Evolutionary conservation across 35 echinoderm and acorn worm species (phyloP).

Genomic region (Eucidaris tribuloides): DNA sequence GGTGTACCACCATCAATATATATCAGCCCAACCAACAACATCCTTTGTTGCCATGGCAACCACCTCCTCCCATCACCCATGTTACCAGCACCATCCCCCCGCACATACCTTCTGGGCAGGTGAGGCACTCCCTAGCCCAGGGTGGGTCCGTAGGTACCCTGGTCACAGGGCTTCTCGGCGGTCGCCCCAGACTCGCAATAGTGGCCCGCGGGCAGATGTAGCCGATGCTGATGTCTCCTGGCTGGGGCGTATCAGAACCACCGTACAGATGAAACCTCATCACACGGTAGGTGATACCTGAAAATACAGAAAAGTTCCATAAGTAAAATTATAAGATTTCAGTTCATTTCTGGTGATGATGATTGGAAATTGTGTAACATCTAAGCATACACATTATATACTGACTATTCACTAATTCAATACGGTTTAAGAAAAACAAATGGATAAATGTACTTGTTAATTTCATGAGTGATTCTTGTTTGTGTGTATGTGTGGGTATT

Average conservation of each 20-base stretch:
- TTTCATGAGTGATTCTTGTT: too few relatives aligned
- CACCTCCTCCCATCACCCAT: not conserved
- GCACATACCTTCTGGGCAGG: conserved; percentile 89
- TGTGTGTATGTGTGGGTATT: too few relatives aligned
- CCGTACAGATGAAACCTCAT: conserved; percentile 92
- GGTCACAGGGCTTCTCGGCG: conserved; percentile 61
- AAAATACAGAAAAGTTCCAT: too few relatives aligned
- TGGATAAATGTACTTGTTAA: too few relatives aligned
- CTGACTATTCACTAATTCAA: too few relatives aligned
- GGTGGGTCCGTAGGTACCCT: conserved; percentile 84
- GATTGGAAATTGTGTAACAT: too few relatives aligned
- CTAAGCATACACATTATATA: too few relatives aligned
- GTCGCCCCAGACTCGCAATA: conserved; percentile 73
- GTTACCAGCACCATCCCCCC: too few relatives aligned
- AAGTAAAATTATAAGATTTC: too few relatives aligned
- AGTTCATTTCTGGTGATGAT: too few relatives aligned
- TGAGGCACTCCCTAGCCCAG: conserved; percentile 57
- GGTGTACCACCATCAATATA: too few relatives aligned
- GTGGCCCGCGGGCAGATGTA: conserved; percentile 90
- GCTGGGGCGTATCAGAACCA: conserved; percentile 75
- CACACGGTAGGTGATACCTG: conserved; percentile 77
- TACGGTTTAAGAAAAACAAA: too few relatives aligned
- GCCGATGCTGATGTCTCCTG: conserved; percentile 62
- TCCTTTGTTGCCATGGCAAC: not conserved
- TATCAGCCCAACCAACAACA: not conserved